phyloP scores from a whole-genome alignment of 2,113 vertebrate genomes.

The Carollia perspicillata region DNA sequence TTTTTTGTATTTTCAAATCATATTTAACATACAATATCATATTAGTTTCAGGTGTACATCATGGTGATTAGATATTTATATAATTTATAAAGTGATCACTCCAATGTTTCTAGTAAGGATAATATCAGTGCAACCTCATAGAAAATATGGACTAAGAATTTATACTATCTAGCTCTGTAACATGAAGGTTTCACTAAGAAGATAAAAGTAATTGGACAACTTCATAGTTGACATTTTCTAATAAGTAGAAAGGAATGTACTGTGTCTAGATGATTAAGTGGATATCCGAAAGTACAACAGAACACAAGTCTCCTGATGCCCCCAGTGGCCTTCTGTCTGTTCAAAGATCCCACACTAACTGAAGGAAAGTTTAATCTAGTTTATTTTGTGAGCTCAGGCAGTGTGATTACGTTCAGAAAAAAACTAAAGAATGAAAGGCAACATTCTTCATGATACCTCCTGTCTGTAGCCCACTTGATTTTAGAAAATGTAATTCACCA shows the following conservation, averaged over 20 bases:
- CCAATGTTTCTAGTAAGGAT: background rate
- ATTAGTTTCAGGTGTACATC: background rate
- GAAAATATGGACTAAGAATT: slow-evolving; percentile 1
- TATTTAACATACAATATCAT: background rate
- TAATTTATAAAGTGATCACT: background rate
- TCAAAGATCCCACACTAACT: background rate
- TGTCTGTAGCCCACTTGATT: background rate
- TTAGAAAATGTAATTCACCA: background rate
- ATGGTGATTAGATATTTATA: background rate
- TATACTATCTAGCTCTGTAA: background rate
- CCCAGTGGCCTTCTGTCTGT: background rate
- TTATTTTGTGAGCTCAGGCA: background rate
- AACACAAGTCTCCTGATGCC: background rate
- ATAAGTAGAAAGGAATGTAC: background rate
- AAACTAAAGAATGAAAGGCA: background rate
- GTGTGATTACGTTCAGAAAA: background rate
- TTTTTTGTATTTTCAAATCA: background rate
- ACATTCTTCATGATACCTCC: background rate
- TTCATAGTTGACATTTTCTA: background rate
- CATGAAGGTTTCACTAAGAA: background rate
- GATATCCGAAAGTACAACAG: background rate
- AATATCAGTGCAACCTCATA: background rate
- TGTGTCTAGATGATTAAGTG: background rate
- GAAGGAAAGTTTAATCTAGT: background rate
- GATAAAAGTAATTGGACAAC: background rate